Evolutionary conservation across 2,797 vertebrate species (phyloP).

Genomic region (Lacerta agilis): DNA sequence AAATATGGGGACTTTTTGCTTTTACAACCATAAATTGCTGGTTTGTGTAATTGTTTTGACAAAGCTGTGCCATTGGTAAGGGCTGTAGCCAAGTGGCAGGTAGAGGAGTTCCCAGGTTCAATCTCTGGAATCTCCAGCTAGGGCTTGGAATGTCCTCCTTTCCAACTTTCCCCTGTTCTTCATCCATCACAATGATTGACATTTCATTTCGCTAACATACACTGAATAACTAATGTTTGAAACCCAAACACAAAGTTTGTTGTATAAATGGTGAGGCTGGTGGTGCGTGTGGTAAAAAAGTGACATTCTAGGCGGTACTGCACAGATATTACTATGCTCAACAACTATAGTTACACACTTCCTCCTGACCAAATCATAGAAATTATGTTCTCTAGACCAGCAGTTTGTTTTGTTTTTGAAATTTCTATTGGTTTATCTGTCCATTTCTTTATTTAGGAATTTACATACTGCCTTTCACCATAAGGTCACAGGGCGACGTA

Average conservation of each 20-base stretch:
- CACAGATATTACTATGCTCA: neutral
- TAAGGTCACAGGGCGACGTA: too few species aligned
- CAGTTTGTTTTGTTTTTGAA: neutral
- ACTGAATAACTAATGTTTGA: neutral
- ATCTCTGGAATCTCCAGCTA: too few species aligned
- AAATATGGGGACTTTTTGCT: too few species aligned
- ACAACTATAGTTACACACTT: neutral
- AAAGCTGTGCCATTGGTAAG: neutral
- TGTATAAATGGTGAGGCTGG: neutral
- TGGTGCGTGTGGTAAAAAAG: too few species aligned
- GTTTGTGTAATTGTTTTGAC: neutral
- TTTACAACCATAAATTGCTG: neutral
- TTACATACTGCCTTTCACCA: too few species aligned
- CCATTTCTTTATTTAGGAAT: too few species aligned
- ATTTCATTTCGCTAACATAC: neutral
- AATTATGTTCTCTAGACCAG: neutral
- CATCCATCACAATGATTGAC: neutral
- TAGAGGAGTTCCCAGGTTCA: too few species aligned
- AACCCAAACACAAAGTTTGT: neutral
- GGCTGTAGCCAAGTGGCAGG: too few species aligned
- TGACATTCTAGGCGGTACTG: neutral
- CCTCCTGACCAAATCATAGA: neutral
- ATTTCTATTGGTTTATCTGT: neutral
- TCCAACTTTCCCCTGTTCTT: neutral
- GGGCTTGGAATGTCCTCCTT: neutral